Percentiles rank a stretch among this genome's conserved stretches.
phyloP scores from a whole-genome alignment of 2,113 vertebrate genomes.

The Lipophrys pholis region DNA sequence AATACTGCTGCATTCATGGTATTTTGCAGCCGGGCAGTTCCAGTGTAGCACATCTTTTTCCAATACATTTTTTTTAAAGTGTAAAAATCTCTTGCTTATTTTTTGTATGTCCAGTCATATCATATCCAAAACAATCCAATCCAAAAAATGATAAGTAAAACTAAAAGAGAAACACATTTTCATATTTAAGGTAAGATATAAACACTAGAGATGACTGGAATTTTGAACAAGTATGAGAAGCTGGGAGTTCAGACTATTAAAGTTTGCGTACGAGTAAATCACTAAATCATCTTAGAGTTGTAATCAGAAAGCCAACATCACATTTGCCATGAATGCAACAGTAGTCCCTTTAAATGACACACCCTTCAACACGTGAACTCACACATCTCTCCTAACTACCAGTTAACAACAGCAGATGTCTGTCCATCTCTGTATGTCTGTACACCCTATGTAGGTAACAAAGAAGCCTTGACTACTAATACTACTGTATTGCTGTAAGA shows the following conservation, averaged over 20 bases:
- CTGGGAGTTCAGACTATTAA: too few relatives aligned
- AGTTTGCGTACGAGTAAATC: too few relatives aligned
- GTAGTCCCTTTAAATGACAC: constrained; percentile 23
- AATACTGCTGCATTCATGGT: constrained; percentile 68
- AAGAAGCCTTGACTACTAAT: constrained; percentile 11
- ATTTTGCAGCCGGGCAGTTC: constrained; percentile 44
- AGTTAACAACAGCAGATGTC: constrained; percentile 3
- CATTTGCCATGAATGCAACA: constrained; percentile 67
- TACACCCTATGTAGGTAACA: constrained; percentile 8
- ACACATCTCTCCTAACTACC: background rate
- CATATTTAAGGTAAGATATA: constrained; percentile 16
- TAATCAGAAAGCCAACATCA: constrained; percentile 28
- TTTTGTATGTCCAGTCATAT: constrained; percentile 19
- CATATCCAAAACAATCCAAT: constrained; percentile 17
- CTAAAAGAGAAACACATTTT: background rate
- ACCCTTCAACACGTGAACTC: constrained; percentile 2
- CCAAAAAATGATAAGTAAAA: background rate
- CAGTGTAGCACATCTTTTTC: constrained; percentile 14
- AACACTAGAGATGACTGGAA: background rate
- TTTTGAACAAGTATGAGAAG: constrained; percentile 5
- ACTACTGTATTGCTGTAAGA: constrained; percentile 70
- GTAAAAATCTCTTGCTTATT: background rate
- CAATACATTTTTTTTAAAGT: background rate
- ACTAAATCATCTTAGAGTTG: background rate
- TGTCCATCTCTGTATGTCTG: constrained; percentile 47